Percentiles rank a stretch among this genome's conserved stretches.
Evolutionary conservation across 2,797 vertebrate species (phyloP).

Genomic region (Setipinna tenuifilis): DNA sequence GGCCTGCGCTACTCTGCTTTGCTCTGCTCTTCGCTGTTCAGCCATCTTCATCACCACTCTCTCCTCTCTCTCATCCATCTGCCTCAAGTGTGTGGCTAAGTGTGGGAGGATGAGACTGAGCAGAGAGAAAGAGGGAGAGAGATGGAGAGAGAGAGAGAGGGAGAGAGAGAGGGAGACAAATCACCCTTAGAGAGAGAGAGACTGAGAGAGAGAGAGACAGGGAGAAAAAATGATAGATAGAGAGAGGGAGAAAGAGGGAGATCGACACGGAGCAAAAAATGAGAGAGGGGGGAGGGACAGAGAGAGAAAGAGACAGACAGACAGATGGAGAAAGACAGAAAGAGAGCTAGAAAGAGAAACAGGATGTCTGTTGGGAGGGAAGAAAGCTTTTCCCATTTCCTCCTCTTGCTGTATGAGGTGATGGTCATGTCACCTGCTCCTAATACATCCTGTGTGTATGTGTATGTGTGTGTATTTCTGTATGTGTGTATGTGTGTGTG

Average conservation of each 20-base stretch:
- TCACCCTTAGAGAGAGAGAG: no score
- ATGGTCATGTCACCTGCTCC: neutral
- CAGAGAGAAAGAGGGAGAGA: no score
- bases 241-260: no score
- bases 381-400: slow-evolving; percentile 10
- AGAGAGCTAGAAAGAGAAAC: no score
- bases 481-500: neutral
- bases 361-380: neutral
- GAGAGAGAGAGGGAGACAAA: neutral
- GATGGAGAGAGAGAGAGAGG: neutral
- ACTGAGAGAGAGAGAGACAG: no score
- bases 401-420: neutral
- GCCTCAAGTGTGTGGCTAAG: neutral
- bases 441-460: neutral
- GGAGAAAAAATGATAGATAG: no score
- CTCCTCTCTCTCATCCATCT: neutral
- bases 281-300: neutral
- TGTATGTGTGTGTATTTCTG: neutral
- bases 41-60: neutral
- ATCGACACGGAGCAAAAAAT: no score
- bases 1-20: neutral
- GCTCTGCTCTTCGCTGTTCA: no score
- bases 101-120: neutral
- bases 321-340: neutral
- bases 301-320: neutral